Conservation (phyloP, 2,888 invertebrate species). For the Xanthorhoe designata region DNA sequence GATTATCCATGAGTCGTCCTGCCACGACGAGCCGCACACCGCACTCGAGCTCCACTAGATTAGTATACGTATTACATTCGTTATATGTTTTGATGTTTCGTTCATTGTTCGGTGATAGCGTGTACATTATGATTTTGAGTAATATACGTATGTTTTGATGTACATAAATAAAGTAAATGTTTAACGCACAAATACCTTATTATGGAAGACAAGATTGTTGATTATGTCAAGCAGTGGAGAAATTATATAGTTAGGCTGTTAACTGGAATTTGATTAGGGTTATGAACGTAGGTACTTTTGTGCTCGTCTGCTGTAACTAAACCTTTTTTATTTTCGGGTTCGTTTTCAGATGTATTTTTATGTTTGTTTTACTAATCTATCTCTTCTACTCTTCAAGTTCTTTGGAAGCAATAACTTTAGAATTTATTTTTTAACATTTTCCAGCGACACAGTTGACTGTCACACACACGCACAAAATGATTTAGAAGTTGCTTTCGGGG, state of each 20-base stretch:
- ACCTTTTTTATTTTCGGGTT: slow-evolving; percentile 40
- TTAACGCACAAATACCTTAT: slow-evolving; percentile 82
- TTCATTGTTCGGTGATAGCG: slow-evolving; percentile 77
- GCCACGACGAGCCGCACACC: slow-evolving; percentile 31
- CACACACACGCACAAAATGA: slow-evolving; percentile 73
- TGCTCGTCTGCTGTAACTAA: slow-evolving; percentile 62
- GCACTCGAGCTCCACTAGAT: slow-evolving; percentile 58
- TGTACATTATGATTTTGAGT: slow-evolving; percentile 78
- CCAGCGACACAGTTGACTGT: slow-evolving; percentile 58
- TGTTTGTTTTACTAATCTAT: slow-evolving; percentile 4
- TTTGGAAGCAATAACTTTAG: slow-evolving; percentile 26
- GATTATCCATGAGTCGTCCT: slow-evolving; percentile 56
- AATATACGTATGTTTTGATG: slow-evolving; percentile 84
- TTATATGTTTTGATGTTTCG: slow-evolving; percentile 68
- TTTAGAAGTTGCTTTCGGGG: slow-evolving; percentile 69
- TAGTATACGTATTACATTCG: slow-evolving; percentile 52
- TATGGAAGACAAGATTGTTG: slow-evolving; percentile 71
- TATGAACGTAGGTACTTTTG: slow-evolving; percentile 67
- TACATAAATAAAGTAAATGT: slow-evolving; percentile 85
- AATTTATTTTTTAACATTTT: slow-evolving; percentile 26
- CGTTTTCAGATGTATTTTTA: slow-evolving; percentile 25
- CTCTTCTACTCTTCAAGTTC: slow-evolving; percentile 15
- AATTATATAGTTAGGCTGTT: slow-evolving; percentile 80
- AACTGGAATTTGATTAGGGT: slow-evolving; percentile 73
- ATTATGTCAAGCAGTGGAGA: slow-evolving; percentile 72